Conservation (phyloP, 2,888 invertebrate genomes). For the Lithodes maja region DNA sequence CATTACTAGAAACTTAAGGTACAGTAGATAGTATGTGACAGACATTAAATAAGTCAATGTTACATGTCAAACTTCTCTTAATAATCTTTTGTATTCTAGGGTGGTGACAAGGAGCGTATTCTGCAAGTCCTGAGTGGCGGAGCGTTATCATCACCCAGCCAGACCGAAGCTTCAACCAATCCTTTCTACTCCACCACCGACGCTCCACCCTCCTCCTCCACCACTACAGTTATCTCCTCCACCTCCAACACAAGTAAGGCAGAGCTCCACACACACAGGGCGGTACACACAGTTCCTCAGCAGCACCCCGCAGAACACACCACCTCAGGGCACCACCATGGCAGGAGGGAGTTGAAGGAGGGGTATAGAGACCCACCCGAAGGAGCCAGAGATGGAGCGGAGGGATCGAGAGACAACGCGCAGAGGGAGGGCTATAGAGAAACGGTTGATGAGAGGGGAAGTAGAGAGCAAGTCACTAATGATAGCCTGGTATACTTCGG, state of each 20-base stretch:
- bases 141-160: background rate
- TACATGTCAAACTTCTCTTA: background rate
- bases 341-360: background rate
- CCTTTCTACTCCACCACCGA: background rate
- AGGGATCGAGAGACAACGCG: background rate
- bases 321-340: background rate
- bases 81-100: background rate
- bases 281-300: constrained; percentile 50
- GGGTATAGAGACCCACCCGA: background rate
- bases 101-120: background rate
- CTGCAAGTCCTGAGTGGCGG: background rate
- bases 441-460: background rate
- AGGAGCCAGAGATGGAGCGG: background rate
- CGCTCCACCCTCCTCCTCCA: background rate
- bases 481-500: constrained; percentile 33
- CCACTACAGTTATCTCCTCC: constrained; percentile 38
- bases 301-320: background rate
- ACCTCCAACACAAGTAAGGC: constrained; percentile 46
- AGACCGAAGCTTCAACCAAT: background rate
- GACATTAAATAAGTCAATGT: no score
- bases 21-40: no score
- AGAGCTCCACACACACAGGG: constrained; percentile 35
- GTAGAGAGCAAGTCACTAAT: background rate
- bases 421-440: constrained; percentile 14
- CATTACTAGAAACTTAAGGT: no score